Percentiles rank a stretch among this genome's conserved stretches.
Evolutionary conservation across 2,113 vertebrate genomes (phyloP).

Genomic region (Tyrannus savana): DNA sequence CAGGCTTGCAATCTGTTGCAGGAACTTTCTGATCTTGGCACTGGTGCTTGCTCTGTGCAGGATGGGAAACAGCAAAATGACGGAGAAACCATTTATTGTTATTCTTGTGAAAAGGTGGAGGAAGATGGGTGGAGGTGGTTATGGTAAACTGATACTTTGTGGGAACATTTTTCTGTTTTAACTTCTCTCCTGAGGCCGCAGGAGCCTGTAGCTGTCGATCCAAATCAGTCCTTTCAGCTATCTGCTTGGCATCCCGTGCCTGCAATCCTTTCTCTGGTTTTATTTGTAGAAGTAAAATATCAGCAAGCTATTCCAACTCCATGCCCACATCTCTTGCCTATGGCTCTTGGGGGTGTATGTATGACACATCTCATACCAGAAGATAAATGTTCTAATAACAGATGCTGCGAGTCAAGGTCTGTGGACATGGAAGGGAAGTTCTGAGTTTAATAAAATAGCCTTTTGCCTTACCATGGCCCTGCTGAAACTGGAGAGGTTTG

Average conservation of each 20-base stretch:
- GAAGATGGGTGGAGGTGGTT: not conserved
- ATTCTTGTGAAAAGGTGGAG: not conserved
- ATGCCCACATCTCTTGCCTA: fast-evolving
- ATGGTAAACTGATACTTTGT: slow-evolving; percentile 1
- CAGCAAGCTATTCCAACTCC: not conserved
- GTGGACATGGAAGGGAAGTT: not conserved
- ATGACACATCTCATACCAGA: not conserved
- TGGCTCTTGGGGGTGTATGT: not conserved
- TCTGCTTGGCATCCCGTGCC: not conserved
- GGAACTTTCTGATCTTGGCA: slow-evolving; percentile 15
- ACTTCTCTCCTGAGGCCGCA: not conserved
- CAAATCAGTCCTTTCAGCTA: not conserved
- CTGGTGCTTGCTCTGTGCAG: not conserved
- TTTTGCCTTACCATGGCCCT: not conserved
- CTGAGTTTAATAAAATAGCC: not conserved
- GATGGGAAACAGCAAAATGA: slow-evolving; percentile 3
- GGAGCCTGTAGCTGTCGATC: not conserved
- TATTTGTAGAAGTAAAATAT: not conserved
- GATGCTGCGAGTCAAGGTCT: not conserved
- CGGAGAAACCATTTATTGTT: slow-evolving; percentile 16
- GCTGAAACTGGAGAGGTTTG: not conserved
- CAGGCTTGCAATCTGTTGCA: not conserved
- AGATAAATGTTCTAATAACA: slow-evolving; percentile 10
- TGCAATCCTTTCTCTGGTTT: not conserved
- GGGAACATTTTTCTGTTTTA: not conserved